These are phyloP conservation scores for Liparis tanakae DNA, from an alignment of 2,797 vertebrate genomes.

Conservation along the genomic window DNA sequence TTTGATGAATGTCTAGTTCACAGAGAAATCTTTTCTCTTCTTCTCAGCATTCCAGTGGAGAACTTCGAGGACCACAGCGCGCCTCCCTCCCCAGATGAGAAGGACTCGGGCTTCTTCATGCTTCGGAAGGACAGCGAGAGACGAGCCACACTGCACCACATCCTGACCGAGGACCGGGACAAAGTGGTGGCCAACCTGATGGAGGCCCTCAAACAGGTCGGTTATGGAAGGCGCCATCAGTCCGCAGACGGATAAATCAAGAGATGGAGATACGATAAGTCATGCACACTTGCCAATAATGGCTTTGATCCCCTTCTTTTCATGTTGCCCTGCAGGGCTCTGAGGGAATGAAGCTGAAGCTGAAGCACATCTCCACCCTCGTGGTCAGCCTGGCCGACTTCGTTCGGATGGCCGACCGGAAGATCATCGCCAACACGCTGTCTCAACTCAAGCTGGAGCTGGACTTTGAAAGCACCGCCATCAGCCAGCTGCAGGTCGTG, in stretches of 20 bases:
- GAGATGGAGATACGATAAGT: not conserved
- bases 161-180: slow-evolving; percentile 94
- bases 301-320: not conserved
- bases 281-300: not conserved
- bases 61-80: slow-evolving; percentile 99
- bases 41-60: slow-evolving; percentile 95
- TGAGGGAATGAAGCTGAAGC: slow-evolving; percentile 90
- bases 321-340: slow-evolving; percentile 82
- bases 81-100: slow-evolving; percentile 97
- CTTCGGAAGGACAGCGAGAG: slow-evolving; percentile 96
- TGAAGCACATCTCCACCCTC: slow-evolving; percentile 91
- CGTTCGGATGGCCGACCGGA: slow-evolving; percentile 94
- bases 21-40: not conserved
- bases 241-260: not conserved
- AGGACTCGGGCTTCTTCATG: slow-evolving; percentile 97
- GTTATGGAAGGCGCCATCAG: not conserved
- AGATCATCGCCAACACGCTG: slow-evolving; percentile 92
- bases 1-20: not conserved
- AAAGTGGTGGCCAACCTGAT: slow-evolving; percentile 93
- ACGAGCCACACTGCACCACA: slow-evolving; percentile 93
- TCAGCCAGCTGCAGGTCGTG: slow-evolving; percentile 96
- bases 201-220: slow-evolving; percentile 93
- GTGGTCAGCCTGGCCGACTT: slow-evolving; percentile 93
- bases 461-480: slow-evolving; percentile 96
- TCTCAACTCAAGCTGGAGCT: slow-evolving; percentile 96